phyloP scores from a whole-genome alignment of 2,888 invertebrate species.

The Phasia obesa region DNA sequence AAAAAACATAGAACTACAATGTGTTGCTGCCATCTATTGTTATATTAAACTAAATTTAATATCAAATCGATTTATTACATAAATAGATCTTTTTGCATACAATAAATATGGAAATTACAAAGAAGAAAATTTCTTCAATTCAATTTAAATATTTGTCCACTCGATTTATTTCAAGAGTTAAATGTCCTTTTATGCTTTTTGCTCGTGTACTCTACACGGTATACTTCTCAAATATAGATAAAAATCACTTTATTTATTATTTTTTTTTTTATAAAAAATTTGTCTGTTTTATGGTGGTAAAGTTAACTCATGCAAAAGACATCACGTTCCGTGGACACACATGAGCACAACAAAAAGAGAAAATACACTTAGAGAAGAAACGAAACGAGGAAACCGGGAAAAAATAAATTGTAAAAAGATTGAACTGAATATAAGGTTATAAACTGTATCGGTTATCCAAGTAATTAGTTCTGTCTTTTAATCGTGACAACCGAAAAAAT shows the following conservation, averaged over 20 bases:
- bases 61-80: slow-evolving; percentile 46
- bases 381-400: background rate
- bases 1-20: too few species aligned
- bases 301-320: slow-evolving; percentile 68
- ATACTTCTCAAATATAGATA: slow-evolving; percentile 55
- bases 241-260: slow-evolving; percentile 16
- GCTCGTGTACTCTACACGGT: slow-evolving; percentile 20
- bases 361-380: slow-evolving; percentile 2
- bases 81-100: slow-evolving; percentile 8
- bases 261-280: background rate
- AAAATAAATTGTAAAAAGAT: too few species aligned
- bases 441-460: too few species aligned
- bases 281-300: slow-evolving; percentile 28
- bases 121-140: slow-evolving; percentile 50
- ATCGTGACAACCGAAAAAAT: too few species aligned
- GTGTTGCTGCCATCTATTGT: too few species aligned
- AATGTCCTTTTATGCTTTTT: slow-evolving; percentile 39
- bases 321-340: slow-evolving; percentile 68
- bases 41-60: slow-evolving; percentile 49
- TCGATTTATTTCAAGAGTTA: slow-evolving; percentile 73
- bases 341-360: slow-evolving; percentile 14
- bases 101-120: slow-evolving; percentile 18
- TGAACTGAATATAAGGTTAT: too few species aligned
- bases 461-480: too few species aligned
- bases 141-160: slow-evolving; percentile 74